Evolutionary conservation across 2,113 vertebrate species (phyloP), one percentile per base, ranked within the genome.

Genomic region (Hepsetus odoe): DNA sequence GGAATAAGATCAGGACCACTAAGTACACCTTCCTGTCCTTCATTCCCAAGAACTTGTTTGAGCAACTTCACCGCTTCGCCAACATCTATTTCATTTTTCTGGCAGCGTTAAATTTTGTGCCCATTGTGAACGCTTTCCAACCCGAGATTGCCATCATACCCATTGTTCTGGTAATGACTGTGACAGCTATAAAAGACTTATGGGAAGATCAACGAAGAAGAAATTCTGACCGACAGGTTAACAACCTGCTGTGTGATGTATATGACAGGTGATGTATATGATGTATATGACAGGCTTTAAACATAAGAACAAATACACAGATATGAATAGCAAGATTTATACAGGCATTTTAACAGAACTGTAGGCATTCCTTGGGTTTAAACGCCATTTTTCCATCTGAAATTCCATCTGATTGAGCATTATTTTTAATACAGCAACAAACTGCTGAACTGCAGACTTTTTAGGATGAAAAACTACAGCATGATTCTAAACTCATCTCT

Each of bases 51-150:
- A 93, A 93, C 65, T 82, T 92, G 28, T 92, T 93, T 16, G 89
- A 91, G 77, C 91, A 93, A 64, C 86, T 93, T 7, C 90, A 91
- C 74, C 90, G 90, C 8, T 68, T 88, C 0, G 90, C 87, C 46
- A 93, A 93, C 22, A 3, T 91, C 14, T 93, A 92, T 82, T 92
- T 92, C 65, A 65, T 91, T 69, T 88, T 90, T 69, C 67, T 93
- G 22, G 85, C 84, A 10, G 83, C 62, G 1, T 80, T 92, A 18
- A 92, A 92, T 83, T 91, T 92, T 55, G 83, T 92, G 18, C 89
- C 92, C 0, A 53, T 86, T 13, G 87, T 92, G 58, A 90, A 88
- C 7, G 91, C 91, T 2, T 92, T 93, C 67, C 85, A 91, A 78
- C 87, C 90, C 0, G 90, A 90, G 76, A 71, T 91, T 1, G 79